Conservation (phyloP, 2,113 vertebrate genomes). For the Vimba vimba region DNA sequence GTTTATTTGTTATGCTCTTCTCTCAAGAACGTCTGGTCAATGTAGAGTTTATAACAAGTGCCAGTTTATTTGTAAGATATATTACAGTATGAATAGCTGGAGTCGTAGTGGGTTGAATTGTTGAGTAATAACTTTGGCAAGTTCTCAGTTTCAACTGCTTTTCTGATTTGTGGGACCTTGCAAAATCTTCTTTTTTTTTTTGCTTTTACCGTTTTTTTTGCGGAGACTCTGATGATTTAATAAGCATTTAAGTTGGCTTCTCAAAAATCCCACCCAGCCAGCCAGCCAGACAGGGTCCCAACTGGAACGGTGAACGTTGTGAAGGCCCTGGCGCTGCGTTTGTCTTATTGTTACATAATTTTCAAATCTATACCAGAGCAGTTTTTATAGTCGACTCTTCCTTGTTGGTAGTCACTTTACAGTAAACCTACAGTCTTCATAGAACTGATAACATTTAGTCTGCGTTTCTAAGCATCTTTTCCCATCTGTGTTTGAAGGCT, state of each 20-base stretch:
- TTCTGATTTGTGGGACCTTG: constrained; percentile 41
- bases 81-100: constrained; percentile 1
- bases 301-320: background rate
- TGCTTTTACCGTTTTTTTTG: constrained; percentile 18
- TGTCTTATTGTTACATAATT: constrained; percentile 31
- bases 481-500: background rate
- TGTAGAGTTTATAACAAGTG: background rate
- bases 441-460: background rate
- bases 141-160: constrained; percentile 14
- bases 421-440: background rate
- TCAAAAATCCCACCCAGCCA: constrained; percentile 27
- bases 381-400: background rate
- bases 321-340: constrained; percentile 3
- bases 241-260: constrained; percentile 41
- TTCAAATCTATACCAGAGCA: background rate
- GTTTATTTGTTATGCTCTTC: background rate
- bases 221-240: constrained; percentile 35
- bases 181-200: constrained; percentile 5
- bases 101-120: background rate
- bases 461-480: background rate
- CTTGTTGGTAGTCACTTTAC: background rate
- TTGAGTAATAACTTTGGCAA: constrained; percentile 30
- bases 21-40: background rate
- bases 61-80: constrained; percentile 9
- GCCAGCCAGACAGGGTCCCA: constrained; percentile 17